Conservation (phyloP, 1,140 invertebrate species). For the Tetragonula clypearis region DNA sequence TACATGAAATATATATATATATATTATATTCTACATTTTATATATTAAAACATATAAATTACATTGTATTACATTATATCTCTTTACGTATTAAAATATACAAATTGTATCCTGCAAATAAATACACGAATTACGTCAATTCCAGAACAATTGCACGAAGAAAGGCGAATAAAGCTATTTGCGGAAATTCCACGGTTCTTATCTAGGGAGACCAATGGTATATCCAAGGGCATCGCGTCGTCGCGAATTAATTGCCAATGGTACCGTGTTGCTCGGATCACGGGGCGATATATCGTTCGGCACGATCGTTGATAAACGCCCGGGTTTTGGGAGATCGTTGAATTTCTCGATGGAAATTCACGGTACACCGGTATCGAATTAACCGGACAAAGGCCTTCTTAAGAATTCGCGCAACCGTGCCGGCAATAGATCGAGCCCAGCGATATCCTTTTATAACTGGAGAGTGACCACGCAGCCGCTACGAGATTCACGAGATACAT, state of each 20-base stretch:
- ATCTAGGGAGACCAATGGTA: neutral
- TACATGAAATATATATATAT: too few species aligned
- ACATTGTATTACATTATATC: too few species aligned
- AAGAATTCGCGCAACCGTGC: constrained; percentile 66
- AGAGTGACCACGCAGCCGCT: constrained; percentile 68
- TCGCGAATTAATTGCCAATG: constrained; percentile 29
- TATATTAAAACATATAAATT: too few species aligned
- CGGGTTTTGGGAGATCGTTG: neutral
- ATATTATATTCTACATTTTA: too few species aligned
- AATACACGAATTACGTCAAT: too few species aligned
- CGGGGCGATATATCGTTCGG: constrained; percentile 9
- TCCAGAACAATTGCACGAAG: neutral
- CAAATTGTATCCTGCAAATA: too few species aligned
- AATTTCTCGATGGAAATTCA: constrained; percentile 44
- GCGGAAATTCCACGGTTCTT: neutral
- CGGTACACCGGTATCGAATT: constrained; percentile 47
- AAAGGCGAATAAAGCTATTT: neutral
- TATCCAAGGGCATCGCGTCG: neutral
- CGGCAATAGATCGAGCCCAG: constrained; percentile 64
- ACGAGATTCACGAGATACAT: constrained; percentile 74
- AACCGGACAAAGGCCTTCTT: constrained; percentile 53
- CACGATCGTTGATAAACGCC: constrained; percentile 9
- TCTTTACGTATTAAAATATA: too few species aligned
- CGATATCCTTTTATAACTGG: constrained; percentile 70
- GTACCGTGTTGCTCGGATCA: neutral